These are phyloP conservation scores for Paradisaea rubra DNA, from an alignment of 2,113 vertebrate species.

Conservation along the genomic window DNA sequence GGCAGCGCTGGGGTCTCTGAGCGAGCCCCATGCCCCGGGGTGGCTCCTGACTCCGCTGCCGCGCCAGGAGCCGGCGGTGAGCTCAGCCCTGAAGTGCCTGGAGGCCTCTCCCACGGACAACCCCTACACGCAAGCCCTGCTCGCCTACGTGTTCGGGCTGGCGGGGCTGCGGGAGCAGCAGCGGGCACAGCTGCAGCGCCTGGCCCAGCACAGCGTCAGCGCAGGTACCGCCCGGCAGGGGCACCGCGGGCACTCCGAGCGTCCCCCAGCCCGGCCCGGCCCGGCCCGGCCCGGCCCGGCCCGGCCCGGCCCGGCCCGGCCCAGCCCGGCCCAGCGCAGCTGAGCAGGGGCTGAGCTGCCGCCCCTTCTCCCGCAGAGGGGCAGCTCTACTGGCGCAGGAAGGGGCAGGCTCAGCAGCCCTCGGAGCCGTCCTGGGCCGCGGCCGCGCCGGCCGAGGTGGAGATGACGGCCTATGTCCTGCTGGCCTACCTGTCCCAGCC, in stretches of 20 bases:
- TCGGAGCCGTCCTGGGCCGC: not conserved
- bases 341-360: not conserved
- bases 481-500: slow-evolving; percentile 27
- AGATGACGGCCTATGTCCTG: slow-evolving; percentile 15
- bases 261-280: too few relatives aligned
- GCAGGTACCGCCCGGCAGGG: not conserved
- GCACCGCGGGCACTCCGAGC: rapidly evolving
- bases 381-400: slow-evolving; percentile 17
- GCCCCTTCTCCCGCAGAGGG: not conserved
- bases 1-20: not conserved
- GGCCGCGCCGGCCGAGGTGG: not conserved
- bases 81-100: slow-evolving; percentile 28
- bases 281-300: too few relatives aligned
- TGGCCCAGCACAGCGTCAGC: not conserved
- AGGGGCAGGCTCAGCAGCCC: not conserved
- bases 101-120: not conserved
- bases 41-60: not conserved
- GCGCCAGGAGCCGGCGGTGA: not conserved
- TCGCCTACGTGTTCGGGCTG: slow-evolving; percentile 10
- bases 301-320: too few relatives aligned
- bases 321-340: too few relatives aligned
- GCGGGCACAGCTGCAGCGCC: not conserved
- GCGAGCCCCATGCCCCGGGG: rapidly evolving
- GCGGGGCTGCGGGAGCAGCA: not conserved
- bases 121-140: not conserved